Conservation (phyloP, 2,888 invertebrate species). For the Melikaiella ostensackeni region DNA sequence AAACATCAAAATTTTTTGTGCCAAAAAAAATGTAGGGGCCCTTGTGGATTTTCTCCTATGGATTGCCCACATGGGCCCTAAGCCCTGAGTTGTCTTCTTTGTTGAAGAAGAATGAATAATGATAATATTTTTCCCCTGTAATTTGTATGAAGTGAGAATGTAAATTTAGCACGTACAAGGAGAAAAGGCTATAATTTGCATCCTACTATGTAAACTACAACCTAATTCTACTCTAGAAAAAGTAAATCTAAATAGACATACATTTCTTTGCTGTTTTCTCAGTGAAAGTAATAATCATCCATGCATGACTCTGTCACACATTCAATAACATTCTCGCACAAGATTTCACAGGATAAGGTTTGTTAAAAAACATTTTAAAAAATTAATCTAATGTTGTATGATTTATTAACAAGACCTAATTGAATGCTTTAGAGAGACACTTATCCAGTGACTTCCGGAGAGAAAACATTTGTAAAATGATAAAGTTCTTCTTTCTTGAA, state of each 20-base stretch:
- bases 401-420: neutral
- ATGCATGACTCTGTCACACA: neutral
- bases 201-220: neutral
- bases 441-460: neutral
- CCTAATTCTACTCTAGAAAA: neutral
- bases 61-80: too few relatives aligned
- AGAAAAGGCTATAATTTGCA: neutral
- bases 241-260: conserved; percentile 1
- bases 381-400: neutral
- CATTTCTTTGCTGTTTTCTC: neutral
- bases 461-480: neutral
- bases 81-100: neutral
- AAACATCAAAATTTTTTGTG: too few relatives aligned
- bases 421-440: neutral
- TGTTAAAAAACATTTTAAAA: too few relatives aligned
- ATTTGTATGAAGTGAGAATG: neutral
- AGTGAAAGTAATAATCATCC: conserved; percentile 21
- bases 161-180: neutral
- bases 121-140: neutral
- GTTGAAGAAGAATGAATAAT: neutral
- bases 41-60: too few relatives aligned
- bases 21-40: too few relatives aligned
- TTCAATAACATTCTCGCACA: conserved; percentile 4
- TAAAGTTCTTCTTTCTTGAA: neutral
- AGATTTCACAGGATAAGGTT: neutral